Base-by-base conservation (phyloP, 53 echinoderm and acorn worm species). In the Echinarachnius parma region DNA sequence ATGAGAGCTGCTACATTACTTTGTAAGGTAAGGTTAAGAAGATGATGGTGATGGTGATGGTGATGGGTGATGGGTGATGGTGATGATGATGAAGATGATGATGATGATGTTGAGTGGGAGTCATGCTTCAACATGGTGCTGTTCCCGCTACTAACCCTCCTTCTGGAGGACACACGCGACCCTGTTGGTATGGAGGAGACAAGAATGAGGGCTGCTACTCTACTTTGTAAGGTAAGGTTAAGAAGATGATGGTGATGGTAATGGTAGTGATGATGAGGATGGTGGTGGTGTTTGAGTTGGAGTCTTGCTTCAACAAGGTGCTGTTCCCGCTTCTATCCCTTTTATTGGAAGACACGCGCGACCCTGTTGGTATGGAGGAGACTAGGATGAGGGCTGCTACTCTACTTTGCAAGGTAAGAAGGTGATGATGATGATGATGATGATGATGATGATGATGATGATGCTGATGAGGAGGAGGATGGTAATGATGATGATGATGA, bases 21-120 rank as follows among this genome's bases (percentile, higher is more conserved):
- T n/a, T n/a, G n/a, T n/a, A n/a, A n/a, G n/a, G n/a, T n/a, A n/a
- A n/a, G n/a, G n/a, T n/a, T n/a, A n/a, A n/a, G n/a, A n/a, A n/a
- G n/a, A n/a, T n/a, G n/a, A n/a, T n/a, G n/a, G n/a, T n/a, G n/a
- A n/a, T n/a, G n/a, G n/a, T n/a, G n/a, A n/a, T n/a, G n/a, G n/a
- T n/a, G n/a, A n/a, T n/a, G n/a, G n/a, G n/a, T n/a, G n/a, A n/a
- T n/a, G n/a, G n/a, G n/a, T n/a, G n/a, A n/a, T n/a, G n/a, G n/a
- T n/a, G n/a, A n/a, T n/a, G n/a, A n/a, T n/a, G n/a, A n/a, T n/a
- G n/a, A n/a, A n/a, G n/a, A n/a, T n/a, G n/a, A n/a, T n/a, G n/a
- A n/a, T n/a, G n/a, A n/a, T n/a, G n/a, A n/a, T n/a, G 82, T 92
- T 28, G 98, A 98, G 62, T 98, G 98, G 98, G 98, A 98, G 61